phyloP scores from a whole-genome alignment of 2,797 vertebrate genomes.

The Sphenodon punctatus region DNA sequence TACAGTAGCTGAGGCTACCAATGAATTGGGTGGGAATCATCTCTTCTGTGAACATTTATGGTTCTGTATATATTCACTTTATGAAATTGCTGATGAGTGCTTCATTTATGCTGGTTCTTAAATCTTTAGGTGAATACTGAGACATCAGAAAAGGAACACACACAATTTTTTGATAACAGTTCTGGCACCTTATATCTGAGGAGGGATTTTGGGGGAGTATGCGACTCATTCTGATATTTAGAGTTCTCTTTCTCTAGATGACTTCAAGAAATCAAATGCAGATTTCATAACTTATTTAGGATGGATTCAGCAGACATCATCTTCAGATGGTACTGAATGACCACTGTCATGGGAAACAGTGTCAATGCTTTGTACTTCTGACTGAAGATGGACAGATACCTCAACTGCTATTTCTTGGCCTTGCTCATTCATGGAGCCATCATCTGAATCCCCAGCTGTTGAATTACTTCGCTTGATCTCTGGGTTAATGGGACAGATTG shows the following conservation, averaged over 20 bases:
- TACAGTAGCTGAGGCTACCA: not conserved
- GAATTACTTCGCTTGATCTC: conserved; percentile 75
- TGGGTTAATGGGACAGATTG: conserved; percentile 64
- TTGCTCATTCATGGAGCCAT: conserved; percentile 73
- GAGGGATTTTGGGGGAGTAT: not conserved
- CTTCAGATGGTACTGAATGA: conserved; percentile 67
- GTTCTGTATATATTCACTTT: not conserved
- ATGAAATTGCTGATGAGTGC: not conserved
- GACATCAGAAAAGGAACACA: conserved; percentile 33
- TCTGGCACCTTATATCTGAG: conserved; percentile 51
- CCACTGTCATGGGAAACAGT: conserved; percentile 76
- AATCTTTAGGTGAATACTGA: not conserved
- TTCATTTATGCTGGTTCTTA: not conserved
- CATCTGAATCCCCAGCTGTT: conserved; percentile 70
- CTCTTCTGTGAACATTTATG: conserved; percentile 15
- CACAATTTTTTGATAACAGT: conserved; percentile 6
- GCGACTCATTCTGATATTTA: conserved; percentile 25
- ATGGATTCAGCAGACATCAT: conserved; percentile 47
- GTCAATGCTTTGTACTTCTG: conserved; percentile 73
- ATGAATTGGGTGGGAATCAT: conserved; percentile 26
- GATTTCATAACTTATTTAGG: not conserved
- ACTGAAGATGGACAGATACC: conserved; percentile 80
- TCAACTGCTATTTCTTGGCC: conserved; percentile 82
- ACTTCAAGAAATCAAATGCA: not conserved
- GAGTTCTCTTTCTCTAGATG: conserved; percentile 8